Evolutionary conservation across 2,113 vertebrate genomes (phyloP), one percentile per base, ranked within the genome.

Genomic region (Crypturellus undulatus): DNA sequence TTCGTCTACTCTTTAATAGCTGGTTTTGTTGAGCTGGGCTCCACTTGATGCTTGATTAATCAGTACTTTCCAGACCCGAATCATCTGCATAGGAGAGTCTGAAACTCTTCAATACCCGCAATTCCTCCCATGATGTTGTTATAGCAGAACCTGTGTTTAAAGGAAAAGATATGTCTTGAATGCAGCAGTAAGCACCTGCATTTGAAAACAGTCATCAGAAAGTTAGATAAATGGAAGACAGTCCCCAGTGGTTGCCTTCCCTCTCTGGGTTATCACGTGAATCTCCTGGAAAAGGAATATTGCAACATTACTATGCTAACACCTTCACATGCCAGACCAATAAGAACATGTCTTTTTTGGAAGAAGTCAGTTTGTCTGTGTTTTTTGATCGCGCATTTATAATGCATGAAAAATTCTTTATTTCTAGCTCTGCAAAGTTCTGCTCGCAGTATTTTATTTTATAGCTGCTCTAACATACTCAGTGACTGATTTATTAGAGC

Each of bases 391-490:
- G n/a, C 78, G 6, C 38, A 26, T 81, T 92, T 83, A 45, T 51
- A 45, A 68, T 19, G 16, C 20, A 22, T 76, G 81, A 42, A 52
- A 93, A 91, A 65, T 22, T 19, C 36, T 84, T 64, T 2, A 1
- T 22, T 71, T 75, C 72, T 68, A 58, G 80, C 47, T 14, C 30
- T 69, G 43, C 73, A 58, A 21, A 81, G 36, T 34, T 76, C 24
- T 52, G 79, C 59, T 84, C 75, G 24, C 52, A 45, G 18, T 62
- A 21, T 84, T 88, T 86, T 59, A 62, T 82, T 94, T 92, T 76
- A 45, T 64, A 77, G 56, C 82, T 76, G 3, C 77, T 56, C 0
- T 76, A 72, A 84, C 60, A 89, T 3, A 1, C 65, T 87, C 68
- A 92, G 70, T 79, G 90, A 62, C 22, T 34, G 16, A 64, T 20